Evolutionary conservation across 2,888 invertebrate species (phyloP), one percentile per base, ranked within the genome.

Genomic region (Saturnia pavonia): DNA sequence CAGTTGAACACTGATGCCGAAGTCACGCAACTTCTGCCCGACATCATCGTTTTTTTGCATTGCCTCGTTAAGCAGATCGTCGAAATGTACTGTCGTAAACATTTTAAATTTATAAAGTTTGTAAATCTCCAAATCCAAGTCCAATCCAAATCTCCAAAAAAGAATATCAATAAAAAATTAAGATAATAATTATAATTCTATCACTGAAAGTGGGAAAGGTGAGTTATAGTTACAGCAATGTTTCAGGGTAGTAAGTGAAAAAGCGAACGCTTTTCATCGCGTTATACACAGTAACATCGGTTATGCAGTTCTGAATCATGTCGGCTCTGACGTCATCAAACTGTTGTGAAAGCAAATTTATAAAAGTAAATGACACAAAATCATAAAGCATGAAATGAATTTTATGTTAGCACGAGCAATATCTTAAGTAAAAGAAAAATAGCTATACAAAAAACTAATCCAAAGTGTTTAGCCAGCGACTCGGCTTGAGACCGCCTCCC

Each of bases 401-500:
- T 54, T n/a, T 22, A 54, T 8, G 19, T 19, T n/a, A 54, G 7
- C 8, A 6, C 16, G 48, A 48, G 16, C 48, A 6, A 48, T 6
- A 51, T 19, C 19, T 51, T 45, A 45, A 45, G 16, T 48, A 48
- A 19, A 48, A 48, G 19, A 25, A 25, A 14, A 45, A 67, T 12
- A 0, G 42, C 45, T 83, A 74, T 74, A 91, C 91, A 72, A 74
- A 81, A 86, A 65, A 96, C 89, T 9, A 96, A 77, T 77, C 94
- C 92, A 69, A 96, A 94, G 72, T 92, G 91, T 70, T 94, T 88
- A 0, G 94, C 88, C 19, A 96, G 82, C 12, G 91, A 76, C 16
- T 79, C 79, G 0, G 95, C 96, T 74, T 96, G 94, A 1, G 94
- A 94, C 72, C 90, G 90, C 48, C 95, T 87, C 1, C 96, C 95